phyloP scores from a whole-genome alignment of 1,140 invertebrate genomes.

The Drosophila repleta region DNA sequence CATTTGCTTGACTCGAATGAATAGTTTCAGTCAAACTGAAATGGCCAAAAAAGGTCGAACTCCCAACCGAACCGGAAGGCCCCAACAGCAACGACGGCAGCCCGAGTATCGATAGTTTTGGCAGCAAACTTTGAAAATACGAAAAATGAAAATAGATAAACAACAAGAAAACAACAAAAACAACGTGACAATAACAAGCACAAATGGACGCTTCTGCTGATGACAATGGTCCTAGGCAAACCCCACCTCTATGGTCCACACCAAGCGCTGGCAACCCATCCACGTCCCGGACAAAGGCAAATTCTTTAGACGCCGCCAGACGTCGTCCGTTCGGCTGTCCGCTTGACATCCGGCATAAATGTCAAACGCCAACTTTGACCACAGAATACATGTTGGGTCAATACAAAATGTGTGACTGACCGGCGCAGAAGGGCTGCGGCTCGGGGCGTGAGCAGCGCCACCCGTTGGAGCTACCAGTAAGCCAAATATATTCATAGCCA shows the following conservation, averaged over 20 bases:
- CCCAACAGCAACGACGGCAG: neutral
- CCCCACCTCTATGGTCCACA: neutral
- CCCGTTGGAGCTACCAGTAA: conserved; percentile 32
- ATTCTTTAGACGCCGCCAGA: conserved; percentile 45
- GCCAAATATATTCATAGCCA: conserved; percentile 73
- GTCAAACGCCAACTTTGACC: conserved; percentile 80
- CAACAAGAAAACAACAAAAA: conserved; percentile 33
- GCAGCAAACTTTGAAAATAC: conserved; percentile 35
- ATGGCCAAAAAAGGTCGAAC: conserved; percentile 60
- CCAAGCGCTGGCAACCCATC: neutral
- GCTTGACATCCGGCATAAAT: conserved; percentile 80
- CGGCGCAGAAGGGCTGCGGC: neutral
- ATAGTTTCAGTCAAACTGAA: conserved; percentile 67
- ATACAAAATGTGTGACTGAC: conserved; percentile 47
- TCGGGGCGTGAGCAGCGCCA: neutral
- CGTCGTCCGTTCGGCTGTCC: conserved; percentile 7
- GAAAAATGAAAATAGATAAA: conserved; percentile 18
- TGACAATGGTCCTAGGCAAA: conserved; percentile 54
- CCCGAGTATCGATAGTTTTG: conserved; percentile 63
- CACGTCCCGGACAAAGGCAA: conserved; percentile 24
- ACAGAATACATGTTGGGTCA: conserved; percentile 72
- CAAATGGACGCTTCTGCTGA: conserved; percentile 55
- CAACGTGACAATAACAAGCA: conserved; percentile 71
- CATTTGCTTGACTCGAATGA: conserved; percentile 72
- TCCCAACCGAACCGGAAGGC: conserved; percentile 1